Conservation (phyloP, 1,140 invertebrate genomes). For the Chionoecetes opilio region DNA sequence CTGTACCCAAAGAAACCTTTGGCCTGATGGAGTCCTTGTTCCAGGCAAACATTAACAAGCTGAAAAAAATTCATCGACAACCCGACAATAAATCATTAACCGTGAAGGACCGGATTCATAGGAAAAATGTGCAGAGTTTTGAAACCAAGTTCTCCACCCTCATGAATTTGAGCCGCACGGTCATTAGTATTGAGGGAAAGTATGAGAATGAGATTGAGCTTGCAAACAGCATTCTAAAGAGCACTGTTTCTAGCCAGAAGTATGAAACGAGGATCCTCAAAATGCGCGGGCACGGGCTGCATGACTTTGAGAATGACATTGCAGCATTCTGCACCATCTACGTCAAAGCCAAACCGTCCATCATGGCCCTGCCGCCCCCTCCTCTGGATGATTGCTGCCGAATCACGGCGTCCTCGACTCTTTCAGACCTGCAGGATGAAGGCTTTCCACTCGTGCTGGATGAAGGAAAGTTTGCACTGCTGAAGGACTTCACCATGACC, state of each 20-base stretch:
- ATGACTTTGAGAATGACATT: conserved; percentile 68
- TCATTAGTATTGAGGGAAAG: conserved; percentile 73
- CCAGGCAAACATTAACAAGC: too few species aligned
- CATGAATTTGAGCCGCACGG: too few species aligned
- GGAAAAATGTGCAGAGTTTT: too few species aligned
- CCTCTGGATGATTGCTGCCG: conserved; percentile 77
- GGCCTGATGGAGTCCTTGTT: too few species aligned
- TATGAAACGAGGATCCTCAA: conserved; percentile 74
- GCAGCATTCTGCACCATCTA: conserved; percentile 63
- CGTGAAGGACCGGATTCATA: too few species aligned
- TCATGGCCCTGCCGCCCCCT: conserved; percentile 55
- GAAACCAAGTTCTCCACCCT: too few species aligned
- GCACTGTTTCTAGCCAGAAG: conserved; percentile 73
- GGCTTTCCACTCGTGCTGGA: conserved; percentile 62
- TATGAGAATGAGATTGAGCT: conserved; percentile 75
- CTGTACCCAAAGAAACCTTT: too few species aligned
- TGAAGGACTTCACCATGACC: conserved; percentile 77
- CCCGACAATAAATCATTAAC: too few species aligned
- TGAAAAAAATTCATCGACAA: too few species aligned
- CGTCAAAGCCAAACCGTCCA: conserved; percentile 12
- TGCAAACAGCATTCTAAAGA: conserved; percentile 77
- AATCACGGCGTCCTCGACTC: conserved; percentile 71
- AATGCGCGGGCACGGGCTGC: conserved; percentile 74
- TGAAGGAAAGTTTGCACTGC: conserved; percentile 75
- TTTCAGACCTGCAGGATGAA: conserved; percentile 78